A percentile compares a stretch with the other conserved stretches of the same genome.
Conservation (phyloP, 1,140 invertebrate species). For the Orius laevigatus region DNA sequence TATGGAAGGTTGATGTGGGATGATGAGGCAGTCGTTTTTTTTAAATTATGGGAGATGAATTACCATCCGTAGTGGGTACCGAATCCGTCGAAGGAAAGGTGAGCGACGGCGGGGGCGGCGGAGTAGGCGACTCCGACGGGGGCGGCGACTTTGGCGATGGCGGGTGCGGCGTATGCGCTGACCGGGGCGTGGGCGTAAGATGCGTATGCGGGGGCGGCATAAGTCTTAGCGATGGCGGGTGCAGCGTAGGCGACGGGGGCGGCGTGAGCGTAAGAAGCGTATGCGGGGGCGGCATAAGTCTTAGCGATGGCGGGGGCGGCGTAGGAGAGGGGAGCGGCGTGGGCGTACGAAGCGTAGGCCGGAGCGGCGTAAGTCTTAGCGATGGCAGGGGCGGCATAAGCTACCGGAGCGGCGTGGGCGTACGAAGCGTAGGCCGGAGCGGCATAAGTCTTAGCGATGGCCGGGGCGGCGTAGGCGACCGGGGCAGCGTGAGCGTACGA, state of each 20-base stretch:
- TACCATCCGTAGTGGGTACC: conserved; percentile 22
- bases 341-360: conserved; percentile 1
- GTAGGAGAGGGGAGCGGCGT: conserved; percentile 6
- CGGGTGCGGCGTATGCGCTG: conserved; percentile 4
- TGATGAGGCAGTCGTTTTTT: background rate
- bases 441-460: conserved; percentile 1
- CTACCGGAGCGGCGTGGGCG: background rate
- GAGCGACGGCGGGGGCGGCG: conserved; percentile 18
- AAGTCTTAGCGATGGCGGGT: conserved; percentile 6
- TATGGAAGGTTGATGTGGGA: background rate
- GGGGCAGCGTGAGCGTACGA: background rate
- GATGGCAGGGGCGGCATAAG: conserved; percentile 2
- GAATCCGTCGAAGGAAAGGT: conserved; percentile 19
- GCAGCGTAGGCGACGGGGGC: conserved; percentile 5
- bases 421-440: background rate
- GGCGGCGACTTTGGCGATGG: conserved; percentile 5
- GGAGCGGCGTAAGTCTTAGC: conserved; percentile 3
- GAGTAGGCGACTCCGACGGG: conserved; percentile 11
- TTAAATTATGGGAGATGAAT: background rate
- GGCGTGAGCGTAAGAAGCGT: background rate
- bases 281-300: conserved; percentile 7
- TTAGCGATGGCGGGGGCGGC: conserved; percentile 3
- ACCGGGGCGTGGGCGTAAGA: background rate
- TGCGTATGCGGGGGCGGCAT: conserved; percentile 3
- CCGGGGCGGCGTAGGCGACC: background rate